Base-by-base conservation (phyloP, 2,888 invertebrate genomes). In the Mythimna lalbum region DNA sequence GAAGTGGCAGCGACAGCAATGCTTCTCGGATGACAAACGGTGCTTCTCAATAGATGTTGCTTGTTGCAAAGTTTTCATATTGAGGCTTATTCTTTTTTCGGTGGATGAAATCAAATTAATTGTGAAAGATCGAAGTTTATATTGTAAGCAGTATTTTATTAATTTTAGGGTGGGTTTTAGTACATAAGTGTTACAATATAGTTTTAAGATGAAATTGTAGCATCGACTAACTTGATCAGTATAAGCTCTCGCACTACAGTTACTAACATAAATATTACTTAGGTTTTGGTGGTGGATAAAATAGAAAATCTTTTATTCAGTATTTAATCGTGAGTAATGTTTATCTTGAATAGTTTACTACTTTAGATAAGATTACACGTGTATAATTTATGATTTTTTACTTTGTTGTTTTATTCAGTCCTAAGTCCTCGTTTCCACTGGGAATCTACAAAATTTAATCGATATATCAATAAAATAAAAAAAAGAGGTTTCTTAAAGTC, bases 241-340 rank as follows among this genome's bases (percentile, higher is more conserved):
- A 79, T 83, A 81, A 76, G 80, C 80, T 85, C 81, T 86, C 88
- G 86, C 90, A 90, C 89, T 87, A 83, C 84, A 84, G 88, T 87
- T 89, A 90, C 88, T 91, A 90, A 91, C 84, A 84, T 92, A 90
- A 91, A 92, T 92, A 89, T 90, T 91, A 93, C 89, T 91, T 92
- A 90, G 88, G 89, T 89, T 90, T 90, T 83, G 94, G 94, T 94
- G 94, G 91, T 91, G 94, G 94, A 94, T 92, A 90, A 92, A 86
- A 91, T 91, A 90, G 86, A 86, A 69, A 86, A 86, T 88, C 90
- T 92, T 91, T 93, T 92, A 90, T 93, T 92, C 91, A 91, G 90
- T 93, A 92, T 92, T 92, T 91, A 90, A 91, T 90, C 90, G 84
- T 92, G 90, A 91, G 90, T 91, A 93, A 92, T 90, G 90, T 93